A percentile compares a stretch with the other conserved stretches of the same genome.
Conservation (phyloP, 2,113 vertebrate genomes). For the Nothobranchius furzeri region DNA sequence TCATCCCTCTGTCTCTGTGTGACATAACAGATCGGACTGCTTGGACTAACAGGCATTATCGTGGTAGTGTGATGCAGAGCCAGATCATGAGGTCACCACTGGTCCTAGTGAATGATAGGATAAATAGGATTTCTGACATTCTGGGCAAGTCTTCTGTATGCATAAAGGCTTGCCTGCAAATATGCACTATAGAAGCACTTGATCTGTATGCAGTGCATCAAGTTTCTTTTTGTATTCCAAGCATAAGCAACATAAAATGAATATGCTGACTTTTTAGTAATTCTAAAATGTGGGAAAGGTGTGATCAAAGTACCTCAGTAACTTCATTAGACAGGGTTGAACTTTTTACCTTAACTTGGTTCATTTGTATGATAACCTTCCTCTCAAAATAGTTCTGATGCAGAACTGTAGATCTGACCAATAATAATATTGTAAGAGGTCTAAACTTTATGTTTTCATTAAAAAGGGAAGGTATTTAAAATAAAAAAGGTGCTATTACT, state of each 20-base stretch:
- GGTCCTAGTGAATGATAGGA: conserved; percentile 10
- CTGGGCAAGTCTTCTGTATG: conserved; percentile 30
- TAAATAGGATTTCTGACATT: conserved; percentile 23
- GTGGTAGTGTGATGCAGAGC: conserved; percentile 77
- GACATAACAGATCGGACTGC: conserved; percentile 85
- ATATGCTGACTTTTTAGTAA: not conserved
- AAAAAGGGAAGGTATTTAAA: too few relatives aligned
- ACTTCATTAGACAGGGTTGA: conserved; percentile 20
- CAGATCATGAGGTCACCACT: conserved; percentile 75
- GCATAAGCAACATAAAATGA: conserved; percentile 1
- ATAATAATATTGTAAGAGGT: too few relatives aligned
- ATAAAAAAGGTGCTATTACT: too few relatives aligned
- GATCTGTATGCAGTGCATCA: conserved; percentile 1
- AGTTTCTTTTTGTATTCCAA: conserved; percentile 3
- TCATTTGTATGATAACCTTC: conserved; percentile 5
- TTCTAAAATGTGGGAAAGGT: not conserved
- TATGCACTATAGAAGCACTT: not conserved
- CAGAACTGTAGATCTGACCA: too few relatives aligned
- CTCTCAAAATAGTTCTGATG: not conserved
- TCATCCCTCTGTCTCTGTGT: conserved; percentile 77
- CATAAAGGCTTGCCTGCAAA: not conserved
- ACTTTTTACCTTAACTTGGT: conserved; percentile 15
- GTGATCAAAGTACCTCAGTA: conserved; percentile 4
- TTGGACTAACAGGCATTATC: conserved; percentile 79
- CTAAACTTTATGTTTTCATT: too few relatives aligned